A percentile compares a stretch with the other conserved stretches of the same genome.
phyloP scores from a whole-genome alignment of 2,113 vertebrate species.

The Athene cunicularia region DNA sequence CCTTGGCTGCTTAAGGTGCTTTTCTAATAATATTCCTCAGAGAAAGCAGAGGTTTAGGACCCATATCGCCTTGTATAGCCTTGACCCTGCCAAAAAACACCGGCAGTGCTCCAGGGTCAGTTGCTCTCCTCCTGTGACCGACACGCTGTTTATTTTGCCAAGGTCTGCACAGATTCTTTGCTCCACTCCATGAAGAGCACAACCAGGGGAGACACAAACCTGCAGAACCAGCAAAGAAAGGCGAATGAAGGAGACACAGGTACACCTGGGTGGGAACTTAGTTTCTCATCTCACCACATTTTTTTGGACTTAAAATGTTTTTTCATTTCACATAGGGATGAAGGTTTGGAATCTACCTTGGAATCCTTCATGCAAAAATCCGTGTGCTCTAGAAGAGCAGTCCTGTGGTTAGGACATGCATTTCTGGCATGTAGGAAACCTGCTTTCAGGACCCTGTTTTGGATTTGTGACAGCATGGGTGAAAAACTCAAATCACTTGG shows the following conservation, averaged over 20 bases:
- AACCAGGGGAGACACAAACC: not conserved
- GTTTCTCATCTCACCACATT: not conserved
- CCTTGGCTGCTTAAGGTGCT: conserved; percentile 10
- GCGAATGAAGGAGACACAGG: not conserved
- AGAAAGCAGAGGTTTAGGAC: not conserved
- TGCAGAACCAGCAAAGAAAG: not conserved
- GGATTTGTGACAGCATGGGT: not conserved
- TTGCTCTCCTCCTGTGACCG: not conserved
- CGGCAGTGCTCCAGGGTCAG: not conserved
- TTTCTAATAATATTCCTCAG: not conserved
- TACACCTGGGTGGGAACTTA: not conserved
- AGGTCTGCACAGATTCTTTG: not conserved
- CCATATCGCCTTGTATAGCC: not conserved
- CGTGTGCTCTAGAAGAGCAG: not conserved
- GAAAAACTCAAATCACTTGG: not conserved
- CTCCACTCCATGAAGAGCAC: not conserved
- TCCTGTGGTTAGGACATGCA: not conserved
- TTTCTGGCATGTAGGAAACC: not conserved
- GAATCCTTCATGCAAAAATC: not conserved
- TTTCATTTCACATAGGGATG: not conserved
- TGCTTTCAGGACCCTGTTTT: not conserved
- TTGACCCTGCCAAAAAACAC: not conserved
- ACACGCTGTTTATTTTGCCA: not conserved
- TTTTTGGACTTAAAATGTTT: not conserved
- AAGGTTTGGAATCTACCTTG: not conserved